phyloP scores from a whole-genome alignment of 2,888 invertebrate species.

The Latheticus oryzae region DNA sequence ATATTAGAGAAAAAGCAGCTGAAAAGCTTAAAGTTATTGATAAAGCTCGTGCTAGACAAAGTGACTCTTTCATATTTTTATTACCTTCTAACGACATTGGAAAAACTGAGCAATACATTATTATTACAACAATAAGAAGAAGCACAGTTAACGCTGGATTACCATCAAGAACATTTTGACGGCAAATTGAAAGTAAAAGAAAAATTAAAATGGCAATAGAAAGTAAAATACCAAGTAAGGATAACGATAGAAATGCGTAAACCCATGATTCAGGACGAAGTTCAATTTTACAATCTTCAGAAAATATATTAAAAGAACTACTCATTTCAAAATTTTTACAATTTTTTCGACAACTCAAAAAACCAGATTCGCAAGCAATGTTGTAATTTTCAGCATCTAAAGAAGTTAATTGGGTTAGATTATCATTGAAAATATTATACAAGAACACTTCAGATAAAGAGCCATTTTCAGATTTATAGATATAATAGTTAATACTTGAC shows the following conservation, averaged over 20 bases:
- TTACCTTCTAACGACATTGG: constrained; percentile 66
- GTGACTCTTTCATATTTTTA: constrained; percentile 52
- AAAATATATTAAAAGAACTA: neutral
- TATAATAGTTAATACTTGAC: constrained; percentile 58
- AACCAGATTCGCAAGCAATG: neutral
- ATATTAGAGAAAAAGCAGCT: constrained; percentile 72
- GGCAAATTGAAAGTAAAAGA: constrained; percentile 73
- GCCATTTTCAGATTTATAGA: constrained; percentile 54
- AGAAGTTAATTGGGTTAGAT: constrained; percentile 50
- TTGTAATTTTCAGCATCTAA: constrained; percentile 44
- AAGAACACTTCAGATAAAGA: constrained; percentile 54
- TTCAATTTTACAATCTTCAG: constrained; percentile 43
- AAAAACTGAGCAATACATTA: constrained; percentile 67
- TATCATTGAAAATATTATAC: constrained; percentile 59
- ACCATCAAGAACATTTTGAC: constrained; percentile 75
- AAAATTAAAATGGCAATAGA: constrained; percentile 75
- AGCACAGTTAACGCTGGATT: constrained; percentile 71
- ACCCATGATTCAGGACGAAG: constrained; percentile 68
- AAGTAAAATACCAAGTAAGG: constrained; percentile 74
- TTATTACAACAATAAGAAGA: constrained; percentile 65
- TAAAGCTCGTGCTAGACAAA: constrained; percentile 71
- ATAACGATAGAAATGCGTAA: constrained; percentile 73
- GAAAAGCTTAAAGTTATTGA: constrained; percentile 73
- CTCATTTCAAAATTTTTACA: constrained; percentile 19
- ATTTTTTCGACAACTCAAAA: neutral